phyloP scores from a whole-genome alignment of 2,888 invertebrate genomes.

The Conus canariensis region DNA sequence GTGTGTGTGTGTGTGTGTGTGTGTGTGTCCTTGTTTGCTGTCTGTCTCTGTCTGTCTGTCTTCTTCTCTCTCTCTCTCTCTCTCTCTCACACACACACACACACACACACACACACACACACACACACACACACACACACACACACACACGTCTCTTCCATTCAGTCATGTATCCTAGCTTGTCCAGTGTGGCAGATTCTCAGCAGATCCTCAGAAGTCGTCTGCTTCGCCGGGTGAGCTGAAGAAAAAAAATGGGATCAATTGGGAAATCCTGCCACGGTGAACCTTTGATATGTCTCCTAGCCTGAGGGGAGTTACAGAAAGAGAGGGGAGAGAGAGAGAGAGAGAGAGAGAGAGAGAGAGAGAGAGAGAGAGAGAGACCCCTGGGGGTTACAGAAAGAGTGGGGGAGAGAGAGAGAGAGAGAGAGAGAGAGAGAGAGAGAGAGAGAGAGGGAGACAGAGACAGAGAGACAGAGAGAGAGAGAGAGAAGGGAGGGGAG shows the following conservation, averaged over 20 bases:
- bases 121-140: too few species aligned
- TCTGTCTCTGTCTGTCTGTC: background rate
- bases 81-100: background rate
- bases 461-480: background rate
- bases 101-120: too few species aligned
- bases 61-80: background rate
- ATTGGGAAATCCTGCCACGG: too few species aligned
- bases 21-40: too few species aligned
- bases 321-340: conserved; percentile 29
- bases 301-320: background rate
- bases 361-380: background rate
- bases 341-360: conserved; percentile 26
- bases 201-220: too few species aligned
- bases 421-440: background rate
- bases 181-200: too few species aligned
- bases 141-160: background rate
- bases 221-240: too few species aligned
- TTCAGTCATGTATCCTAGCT: background rate
- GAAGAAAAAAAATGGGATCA: too few species aligned
- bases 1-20: background rate
- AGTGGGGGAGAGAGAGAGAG: too few species aligned
- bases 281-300: too few species aligned
- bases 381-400: too few species aligned
- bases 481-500: background rate
- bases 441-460: background rate